Conservation (phyloP, 2,113 vertebrate genomes). For the Ammodytes marinus region DNA sequence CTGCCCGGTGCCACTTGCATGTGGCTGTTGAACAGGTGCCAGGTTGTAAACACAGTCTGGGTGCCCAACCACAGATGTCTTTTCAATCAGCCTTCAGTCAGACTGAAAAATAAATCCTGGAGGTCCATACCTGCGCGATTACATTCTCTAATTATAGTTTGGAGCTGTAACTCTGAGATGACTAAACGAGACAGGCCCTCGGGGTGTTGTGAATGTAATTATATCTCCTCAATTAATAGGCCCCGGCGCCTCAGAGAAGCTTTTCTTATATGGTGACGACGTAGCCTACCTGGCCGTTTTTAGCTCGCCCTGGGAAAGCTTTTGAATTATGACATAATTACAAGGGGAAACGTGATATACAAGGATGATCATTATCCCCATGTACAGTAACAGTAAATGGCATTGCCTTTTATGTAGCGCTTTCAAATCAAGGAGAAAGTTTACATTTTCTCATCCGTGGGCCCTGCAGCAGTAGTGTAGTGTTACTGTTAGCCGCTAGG, state of each 20-base stretch:
- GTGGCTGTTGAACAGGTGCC: slow-evolving; percentile 67
- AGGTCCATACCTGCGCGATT: slow-evolving; percentile 79
- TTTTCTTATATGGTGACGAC: slow-evolving; percentile 67
- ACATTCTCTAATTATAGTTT: slow-evolving; percentile 79
- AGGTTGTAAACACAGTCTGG: slow-evolving; percentile 69
- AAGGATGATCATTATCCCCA: slow-evolving; percentile 73
- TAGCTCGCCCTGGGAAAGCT: slow-evolving; percentile 63
- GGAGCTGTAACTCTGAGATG: slow-evolving; percentile 67
- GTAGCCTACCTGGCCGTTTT: slow-evolving; percentile 58
- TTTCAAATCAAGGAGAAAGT: slow-evolving; percentile 55
- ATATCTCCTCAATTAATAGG: slow-evolving; percentile 80
- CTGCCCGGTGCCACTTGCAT: slow-evolving; percentile 58
- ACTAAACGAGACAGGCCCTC: slow-evolving; percentile 71
- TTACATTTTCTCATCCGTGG: slow-evolving; percentile 47
- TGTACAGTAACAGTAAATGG: slow-evolving; percentile 62
- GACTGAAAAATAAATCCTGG: slow-evolving; percentile 74
- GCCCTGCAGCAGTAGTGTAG: background rate
- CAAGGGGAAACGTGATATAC: slow-evolving; percentile 77
- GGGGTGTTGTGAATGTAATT: slow-evolving; percentile 79
- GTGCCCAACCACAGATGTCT: slow-evolving; percentile 65
- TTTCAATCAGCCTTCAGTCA: slow-evolving; percentile 71
- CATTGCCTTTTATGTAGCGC: slow-evolving; percentile 58
- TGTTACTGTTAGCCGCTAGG: slow-evolving; percentile 34
- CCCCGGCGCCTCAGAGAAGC: slow-evolving; percentile 61
- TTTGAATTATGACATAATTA: slow-evolving; percentile 82